phyloP scores from a whole-genome alignment of 2,113 vertebrate genomes.

The Struthidea cinerea region DNA sequence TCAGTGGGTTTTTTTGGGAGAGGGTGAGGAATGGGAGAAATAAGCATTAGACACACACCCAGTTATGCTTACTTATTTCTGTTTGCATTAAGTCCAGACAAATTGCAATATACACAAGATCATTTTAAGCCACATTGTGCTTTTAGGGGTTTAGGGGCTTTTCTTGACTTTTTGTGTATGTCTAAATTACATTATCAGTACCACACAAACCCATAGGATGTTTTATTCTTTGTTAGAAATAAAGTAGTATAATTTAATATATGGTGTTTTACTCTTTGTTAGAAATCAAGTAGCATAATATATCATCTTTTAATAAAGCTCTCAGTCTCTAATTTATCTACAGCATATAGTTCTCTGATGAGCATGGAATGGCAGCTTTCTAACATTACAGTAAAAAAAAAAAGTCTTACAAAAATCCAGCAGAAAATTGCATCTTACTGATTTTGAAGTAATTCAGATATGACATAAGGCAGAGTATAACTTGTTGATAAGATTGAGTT shows the following conservation, averaged over 20 bases:
- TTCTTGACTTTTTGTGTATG: background rate
- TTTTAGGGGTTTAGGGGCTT: background rate
- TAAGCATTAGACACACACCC: background rate
- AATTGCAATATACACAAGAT: background rate
- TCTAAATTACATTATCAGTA: background rate
- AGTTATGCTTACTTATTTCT: background rate
- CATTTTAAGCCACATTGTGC: background rate
- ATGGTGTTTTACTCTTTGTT: background rate
- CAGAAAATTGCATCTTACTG: background rate
- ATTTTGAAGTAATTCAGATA: slow-evolving; percentile 1
- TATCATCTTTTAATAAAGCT: background rate
- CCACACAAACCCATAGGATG: background rate
- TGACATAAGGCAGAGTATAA: background rate
- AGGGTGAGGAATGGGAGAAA: background rate
- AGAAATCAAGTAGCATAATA: background rate
- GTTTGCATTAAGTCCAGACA: background rate
- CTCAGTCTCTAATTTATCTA: background rate
- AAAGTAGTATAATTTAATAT: background rate
- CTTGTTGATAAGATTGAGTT: background rate
- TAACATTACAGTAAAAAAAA: background rate
- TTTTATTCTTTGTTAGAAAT: background rate
- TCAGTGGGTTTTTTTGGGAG: background rate
- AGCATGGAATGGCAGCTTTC: background rate
- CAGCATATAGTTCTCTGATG: background rate
- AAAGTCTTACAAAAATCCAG: background rate